phyloP scores from a whole-genome alignment of 2,113 vertebrate genomes.

The Megaceryle torquata region DNA sequence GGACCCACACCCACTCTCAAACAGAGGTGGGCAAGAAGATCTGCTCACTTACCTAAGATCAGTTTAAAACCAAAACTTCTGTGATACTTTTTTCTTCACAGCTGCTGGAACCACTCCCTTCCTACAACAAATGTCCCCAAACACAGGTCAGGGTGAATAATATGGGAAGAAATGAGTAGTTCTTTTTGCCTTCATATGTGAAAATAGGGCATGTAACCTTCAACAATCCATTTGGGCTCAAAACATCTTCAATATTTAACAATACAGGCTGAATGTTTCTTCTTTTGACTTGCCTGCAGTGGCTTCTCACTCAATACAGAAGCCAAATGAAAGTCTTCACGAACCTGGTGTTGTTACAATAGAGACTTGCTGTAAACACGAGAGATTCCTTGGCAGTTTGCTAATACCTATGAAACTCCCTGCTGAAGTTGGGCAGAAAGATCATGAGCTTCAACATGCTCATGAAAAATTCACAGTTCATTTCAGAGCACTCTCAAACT shows the following conservation, averaged over 20 bases:
- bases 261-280: background rate
- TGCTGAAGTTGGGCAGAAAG: background rate
- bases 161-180: background rate
- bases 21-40: background rate
- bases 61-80: background rate
- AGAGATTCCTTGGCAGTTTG: background rate
- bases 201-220: background rate
- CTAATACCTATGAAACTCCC: background rate
- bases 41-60: background rate
- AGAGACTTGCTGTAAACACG: background rate
- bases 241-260: background rate
- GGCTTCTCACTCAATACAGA: background rate
- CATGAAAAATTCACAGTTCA: background rate
- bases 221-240: background rate
- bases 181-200: background rate
- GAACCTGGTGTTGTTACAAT: background rate
- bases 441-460: background rate
- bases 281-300: background rate
- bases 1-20: background rate
- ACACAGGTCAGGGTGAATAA: background rate
- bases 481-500: background rate
- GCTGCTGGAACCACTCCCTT: background rate
- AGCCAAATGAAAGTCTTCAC: background rate
- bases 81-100: background rate
- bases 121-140: background rate